These are phyloP conservation scores for Panulirus ornatus DNA, from an alignment of 1,140 invertebrate genomes.

Conservation along the genomic window DNA sequence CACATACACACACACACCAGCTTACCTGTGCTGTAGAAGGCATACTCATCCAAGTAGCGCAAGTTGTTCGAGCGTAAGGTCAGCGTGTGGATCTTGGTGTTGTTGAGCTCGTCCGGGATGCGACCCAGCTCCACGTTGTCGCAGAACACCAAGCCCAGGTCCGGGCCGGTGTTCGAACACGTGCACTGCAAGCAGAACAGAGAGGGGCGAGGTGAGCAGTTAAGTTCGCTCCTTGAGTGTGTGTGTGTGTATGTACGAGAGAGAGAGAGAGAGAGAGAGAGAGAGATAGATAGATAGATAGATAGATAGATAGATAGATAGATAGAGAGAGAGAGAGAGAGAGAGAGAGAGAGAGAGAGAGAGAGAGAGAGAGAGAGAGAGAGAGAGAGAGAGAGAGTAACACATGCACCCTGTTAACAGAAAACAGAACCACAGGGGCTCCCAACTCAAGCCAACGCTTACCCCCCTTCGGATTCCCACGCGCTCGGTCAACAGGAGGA, in stretches of 20 bases:
- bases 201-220: too few relatives aligned
- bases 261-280: slow-evolving; percentile 9
- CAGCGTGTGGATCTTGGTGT: slow-evolving; percentile 74
- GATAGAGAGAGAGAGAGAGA: slow-evolving; percentile 14
- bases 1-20: too few relatives aligned
- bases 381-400: slow-evolving; percentile 11
- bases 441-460: too few relatives aligned
- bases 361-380: background rate
- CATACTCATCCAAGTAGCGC: slow-evolving; percentile 62
- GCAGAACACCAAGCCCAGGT: slow-evolving; percentile 75
- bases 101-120: slow-evolving; percentile 70
- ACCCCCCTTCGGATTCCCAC: too few relatives aligned
- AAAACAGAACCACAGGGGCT: too few relatives aligned
- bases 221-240: too few relatives aligned
- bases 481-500: too few relatives aligned
- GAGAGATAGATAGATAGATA: slow-evolving; percentile 15
- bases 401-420: background rate
- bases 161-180: slow-evolving; percentile 63
- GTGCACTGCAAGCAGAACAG: background rate
- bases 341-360: background rate
- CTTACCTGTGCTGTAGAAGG: slow-evolving; percentile 74
- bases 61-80: slow-evolving; percentile 73
- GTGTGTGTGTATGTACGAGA: background rate
- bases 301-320: slow-evolving; percentile 11
- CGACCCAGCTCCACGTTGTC: slow-evolving; percentile 74